A percentile compares a stretch with the other conserved stretches of the same genome.
phyloP scores from a whole-genome alignment of 2,888 invertebrate genomes.

The Nemoura dubitans region DNA sequence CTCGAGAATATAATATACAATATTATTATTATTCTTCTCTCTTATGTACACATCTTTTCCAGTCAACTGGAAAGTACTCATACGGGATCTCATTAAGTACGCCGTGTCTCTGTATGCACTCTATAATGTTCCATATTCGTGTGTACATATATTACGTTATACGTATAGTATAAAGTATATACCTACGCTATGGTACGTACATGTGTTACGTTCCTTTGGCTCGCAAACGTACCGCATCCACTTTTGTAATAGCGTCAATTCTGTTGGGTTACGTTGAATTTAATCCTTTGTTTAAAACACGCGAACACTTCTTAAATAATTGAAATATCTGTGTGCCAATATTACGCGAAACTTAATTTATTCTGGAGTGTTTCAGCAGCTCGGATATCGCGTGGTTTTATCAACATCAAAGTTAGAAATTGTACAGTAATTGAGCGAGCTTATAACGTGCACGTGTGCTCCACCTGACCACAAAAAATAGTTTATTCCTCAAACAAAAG shows the following conservation, averaged over 20 bases:
- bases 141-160: neutral
- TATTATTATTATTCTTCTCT: neutral
- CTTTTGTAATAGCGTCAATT: conserved; percentile 1
- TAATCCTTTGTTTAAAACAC: neutral
- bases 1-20: neutral
- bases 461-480: neutral
- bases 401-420: neutral
- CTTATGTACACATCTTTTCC: neutral
- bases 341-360: neutral
- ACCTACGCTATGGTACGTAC: no score
- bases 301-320: neutral
- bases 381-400: neutral
- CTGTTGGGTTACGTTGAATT: neutral
- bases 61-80: neutral
- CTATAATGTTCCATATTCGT: neutral
- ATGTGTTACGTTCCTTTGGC: neutral
- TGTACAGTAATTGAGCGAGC: neutral
- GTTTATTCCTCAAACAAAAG: neutral
- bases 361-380: neutral
- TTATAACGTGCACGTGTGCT: neutral
- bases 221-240: neutral
- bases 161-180: no score
- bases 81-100: neutral
- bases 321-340: conserved; percentile 3
- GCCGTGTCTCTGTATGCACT: neutral